Conservation (phyloP, 2,113 vertebrate genomes). For the Dipodomys ordii region DNA sequence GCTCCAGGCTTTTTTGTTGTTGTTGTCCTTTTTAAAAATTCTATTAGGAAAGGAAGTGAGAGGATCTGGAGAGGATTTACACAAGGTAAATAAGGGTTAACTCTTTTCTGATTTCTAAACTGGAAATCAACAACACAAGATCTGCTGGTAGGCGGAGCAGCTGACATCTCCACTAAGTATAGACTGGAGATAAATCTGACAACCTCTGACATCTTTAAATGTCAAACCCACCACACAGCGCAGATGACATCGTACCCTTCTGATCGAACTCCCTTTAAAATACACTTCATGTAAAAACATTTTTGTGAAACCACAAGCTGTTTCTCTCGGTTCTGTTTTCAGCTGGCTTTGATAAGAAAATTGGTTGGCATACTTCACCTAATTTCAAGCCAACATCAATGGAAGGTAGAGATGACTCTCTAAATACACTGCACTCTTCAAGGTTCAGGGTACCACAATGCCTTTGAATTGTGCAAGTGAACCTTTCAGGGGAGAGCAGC, state of each 20-base stretch:
- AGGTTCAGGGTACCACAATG: not conserved
- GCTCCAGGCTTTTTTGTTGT: constrained; percentile 14
- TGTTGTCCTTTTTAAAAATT: too few species aligned
- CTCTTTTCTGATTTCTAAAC: constrained; percentile 45
- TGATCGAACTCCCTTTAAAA: constrained; percentile 78
- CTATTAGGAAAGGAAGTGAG: not conserved
- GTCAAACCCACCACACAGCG: constrained; percentile 82
- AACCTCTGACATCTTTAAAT: constrained; percentile 82
- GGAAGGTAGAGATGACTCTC: constrained; percentile 49
- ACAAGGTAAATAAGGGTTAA: not conserved
- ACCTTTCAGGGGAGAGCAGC: not conserved
- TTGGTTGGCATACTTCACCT: constrained; percentile 82
- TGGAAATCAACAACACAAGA: constrained; percentile 58
- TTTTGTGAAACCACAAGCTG: constrained; percentile 92
- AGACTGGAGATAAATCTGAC: constrained; percentile 78
- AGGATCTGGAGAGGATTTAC: not conserved
- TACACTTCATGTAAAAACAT: constrained; percentile 88
- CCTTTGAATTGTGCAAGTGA: not conserved
- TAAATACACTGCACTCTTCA: not conserved
- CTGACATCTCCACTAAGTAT: constrained; percentile 52
- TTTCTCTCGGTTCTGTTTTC: constrained; percentile 96
- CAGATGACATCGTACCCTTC: constrained; percentile 72
- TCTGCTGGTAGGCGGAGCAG: constrained; percentile 14
- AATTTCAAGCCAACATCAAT: constrained; percentile 64
- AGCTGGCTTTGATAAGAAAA: constrained; percentile 87